Evolutionary conservation across 23 tunicate species (phyloP), one percentile per base, ranked within the genome.

Genomic region (Phallusia fumigata): DNA sequence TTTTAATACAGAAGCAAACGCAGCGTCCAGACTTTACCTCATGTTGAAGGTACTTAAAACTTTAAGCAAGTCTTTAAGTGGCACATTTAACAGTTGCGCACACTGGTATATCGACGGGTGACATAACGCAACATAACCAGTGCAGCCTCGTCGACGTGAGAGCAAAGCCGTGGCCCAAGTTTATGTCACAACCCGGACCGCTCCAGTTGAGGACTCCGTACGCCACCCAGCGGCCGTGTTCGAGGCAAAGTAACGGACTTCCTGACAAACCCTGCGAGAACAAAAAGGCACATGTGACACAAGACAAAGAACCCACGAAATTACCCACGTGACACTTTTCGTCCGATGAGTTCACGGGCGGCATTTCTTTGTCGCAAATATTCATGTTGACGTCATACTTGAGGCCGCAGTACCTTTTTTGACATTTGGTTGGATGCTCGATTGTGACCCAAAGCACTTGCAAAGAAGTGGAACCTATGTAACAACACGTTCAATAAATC

Each of bases 181-280:
- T 75, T 53, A 81, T 82, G 86, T 81, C 95, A 74, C 96, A 91
- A 12, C 80, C 12, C 26, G 79, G 77, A 19, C 82, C 96, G 19
- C 90, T 88, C 96, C 96, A 91, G 53, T 91, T 91, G 32, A 91
- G 75, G 35, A 91, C 52, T 31, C 90, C 96, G 81, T 91, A 91
- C 84, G 76, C 90, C 87, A 91, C 96, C 96, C 96, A 91, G 76
- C 96, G 96, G 82, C 74, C 84, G 73, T 91, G 80, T 49, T 91
- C 96, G 18, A 13, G 32, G 79, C 96, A 91, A 36, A 78, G 73
- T 35, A 91, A 78, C 74, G 96, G 90, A 33, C 80, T 75, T 30
- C 96, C 96, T 12, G 96, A 91, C 65, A 86, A 86, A 2, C 96
- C 96, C 96, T 91, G 72, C 11, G 75, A 75, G 21, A n/a, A n/a